These are phyloP conservation scores for Achlya flavicornis DNA, from an alignment of 2,888 invertebrate genomes.

Conservation along the genomic window DNA sequence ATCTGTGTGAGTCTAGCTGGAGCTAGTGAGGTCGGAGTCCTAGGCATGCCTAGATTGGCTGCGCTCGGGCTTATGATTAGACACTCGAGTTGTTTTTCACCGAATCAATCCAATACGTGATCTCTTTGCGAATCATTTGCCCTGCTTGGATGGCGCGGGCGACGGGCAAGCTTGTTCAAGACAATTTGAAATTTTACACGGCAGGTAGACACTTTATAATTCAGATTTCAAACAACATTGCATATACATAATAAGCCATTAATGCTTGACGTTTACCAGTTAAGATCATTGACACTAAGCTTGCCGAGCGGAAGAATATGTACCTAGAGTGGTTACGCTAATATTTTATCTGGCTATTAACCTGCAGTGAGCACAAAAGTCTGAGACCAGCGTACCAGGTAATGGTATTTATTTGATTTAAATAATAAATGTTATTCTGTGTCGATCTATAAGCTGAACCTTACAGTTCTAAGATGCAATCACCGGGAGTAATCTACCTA, in stretches of 20 bases:
- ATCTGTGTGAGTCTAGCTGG: too few species aligned
- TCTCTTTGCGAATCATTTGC: constrained; percentile 21
- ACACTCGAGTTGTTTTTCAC: constrained; percentile 45
- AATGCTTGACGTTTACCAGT: constrained; percentile 29
- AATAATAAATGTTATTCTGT: too few species aligned
- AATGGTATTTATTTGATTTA: neutral
- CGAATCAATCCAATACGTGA: constrained; percentile 33
- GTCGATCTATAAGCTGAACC: neutral
- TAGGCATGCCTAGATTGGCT: constrained; percentile 17
- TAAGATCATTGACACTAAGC: constrained; percentile 50
- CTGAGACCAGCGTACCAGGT: constrained; percentile 18
- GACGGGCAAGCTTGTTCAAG: neutral
- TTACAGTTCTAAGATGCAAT: neutral
- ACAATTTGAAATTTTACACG: constrained; percentile 3
- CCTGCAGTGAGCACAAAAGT: constrained; percentile 29
- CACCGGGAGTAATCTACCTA: neutral
- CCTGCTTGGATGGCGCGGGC: neutral
- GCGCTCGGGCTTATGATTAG: constrained; percentile 36
- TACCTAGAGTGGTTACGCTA: constrained; percentile 35
- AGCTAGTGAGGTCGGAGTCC: constrained; percentile 50
- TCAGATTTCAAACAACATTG: neutral
- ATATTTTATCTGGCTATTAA: constrained; percentile 53
- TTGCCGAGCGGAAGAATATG: constrained; percentile 35
- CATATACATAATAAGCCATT: constrained; percentile 33
- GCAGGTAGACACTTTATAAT: neutral